Evolutionary conservation across 2,113 vertebrate species (phyloP), one percentile per base, ranked within the genome.

Genomic region (Ictalurus punctatus): DNA sequence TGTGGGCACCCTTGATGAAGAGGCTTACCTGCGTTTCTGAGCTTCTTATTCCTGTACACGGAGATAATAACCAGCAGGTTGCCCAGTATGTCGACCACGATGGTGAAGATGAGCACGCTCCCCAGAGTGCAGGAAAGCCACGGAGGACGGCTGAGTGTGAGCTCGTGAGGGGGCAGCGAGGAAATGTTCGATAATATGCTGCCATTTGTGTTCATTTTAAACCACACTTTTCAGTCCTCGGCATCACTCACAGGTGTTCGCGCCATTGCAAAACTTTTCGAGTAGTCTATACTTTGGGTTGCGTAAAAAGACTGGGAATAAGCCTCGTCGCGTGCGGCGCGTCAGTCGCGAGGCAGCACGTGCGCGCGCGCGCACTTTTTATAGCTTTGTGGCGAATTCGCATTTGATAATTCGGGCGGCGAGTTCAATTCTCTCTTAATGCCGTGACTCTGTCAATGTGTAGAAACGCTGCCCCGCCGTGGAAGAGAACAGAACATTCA

Each of bases 61-160:
- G 98, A 98, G 92, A 99, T 95, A 94, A 99, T 97, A 88, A 99
- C 98, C 94, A 98, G 89, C 6, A 99, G 94, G 94, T 98, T 99
- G 86, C 98, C 98, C 95, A 99, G 93, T 88, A 98, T 92, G 94
- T 98, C 98, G 78, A 98, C 97, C 52, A 97, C 96, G 90, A 98
- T 97, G 86, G 98, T 98, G 93, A 99, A 96, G 95, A 99, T 97
- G 91, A 99, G 97, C 87, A 97, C 93, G 91, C 92, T 95, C n/a
- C 98, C 98, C 91, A 99, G 92, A 82, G 97, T 94, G 86, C 94
- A 96, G 37, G 96, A 95, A 67, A 98, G 96, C 98, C 97, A 97
- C 6, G 97, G 95, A 79, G 97, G 96, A 40, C 97, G 96, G 89
- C 93, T 94, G 83, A 94, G 92, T 34, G 89, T 85, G 78, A 92